A percentile compares a stretch with the other conserved stretches of the same genome.
Evolutionary conservation across 2,797 vertebrate genomes (phyloP).

Genomic region (Pelochelys cantorii): DNA sequence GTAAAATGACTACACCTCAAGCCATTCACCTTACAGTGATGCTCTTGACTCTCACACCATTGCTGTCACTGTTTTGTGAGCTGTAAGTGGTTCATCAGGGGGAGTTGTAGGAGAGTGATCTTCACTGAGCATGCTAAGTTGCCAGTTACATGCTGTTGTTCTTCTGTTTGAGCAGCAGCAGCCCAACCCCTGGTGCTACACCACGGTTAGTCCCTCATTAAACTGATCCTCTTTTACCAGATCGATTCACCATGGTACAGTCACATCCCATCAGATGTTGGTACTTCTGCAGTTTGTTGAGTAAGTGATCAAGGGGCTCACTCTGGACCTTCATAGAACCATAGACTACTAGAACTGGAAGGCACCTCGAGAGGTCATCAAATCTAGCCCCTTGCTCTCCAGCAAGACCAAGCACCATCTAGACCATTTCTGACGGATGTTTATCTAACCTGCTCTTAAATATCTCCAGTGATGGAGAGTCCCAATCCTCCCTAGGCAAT

Average conservation of each 20-base stretch:
- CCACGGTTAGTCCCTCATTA: background rate
- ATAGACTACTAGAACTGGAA: too few relatives aligned
- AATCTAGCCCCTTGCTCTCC: too few relatives aligned
- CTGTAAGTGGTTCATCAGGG: fast-evolving
- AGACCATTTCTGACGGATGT: too few relatives aligned
- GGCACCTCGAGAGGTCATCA: too few relatives aligned
- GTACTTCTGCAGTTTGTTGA: background rate
- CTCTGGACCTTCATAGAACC: background rate
- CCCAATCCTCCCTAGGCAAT: too few relatives aligned
- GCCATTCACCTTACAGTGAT: background rate
- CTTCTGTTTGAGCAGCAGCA: background rate
- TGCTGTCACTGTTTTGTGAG: background rate
- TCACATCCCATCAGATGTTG: background rate
- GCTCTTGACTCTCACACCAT: background rate
- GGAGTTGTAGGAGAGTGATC: background rate
- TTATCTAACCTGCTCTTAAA: too few relatives aligned
- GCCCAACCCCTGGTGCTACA: background rate
- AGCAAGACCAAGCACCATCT: too few relatives aligned
- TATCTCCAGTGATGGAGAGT: too few relatives aligned
- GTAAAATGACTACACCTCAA: background rate
- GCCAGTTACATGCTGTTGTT: background rate
- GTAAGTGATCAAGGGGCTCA: background rate
- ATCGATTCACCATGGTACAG: fast-evolving
- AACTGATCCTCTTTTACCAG: background rate
- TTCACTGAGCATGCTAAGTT: background rate